Base-by-base conservation (phyloP, 1,140 invertebrate species). In the Onthophagus taurus region DNA sequence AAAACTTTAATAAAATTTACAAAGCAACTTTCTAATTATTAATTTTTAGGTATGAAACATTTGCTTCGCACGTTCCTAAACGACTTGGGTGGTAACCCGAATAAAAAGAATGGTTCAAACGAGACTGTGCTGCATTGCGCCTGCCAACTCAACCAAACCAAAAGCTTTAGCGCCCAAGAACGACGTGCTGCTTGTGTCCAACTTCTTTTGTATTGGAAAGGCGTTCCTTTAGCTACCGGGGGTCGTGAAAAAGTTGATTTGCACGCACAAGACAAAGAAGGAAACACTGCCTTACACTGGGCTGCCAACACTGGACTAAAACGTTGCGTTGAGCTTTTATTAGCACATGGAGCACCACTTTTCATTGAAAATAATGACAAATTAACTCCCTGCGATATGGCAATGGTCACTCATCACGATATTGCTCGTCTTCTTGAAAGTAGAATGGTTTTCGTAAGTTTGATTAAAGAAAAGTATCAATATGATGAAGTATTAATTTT, bases 391-490 rank as follows among this genome's bases (percentile, higher is more conserved):
- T 80, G 78, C 64, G 79, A 82, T 61, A 55, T 76, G 49, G 79
- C 80, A 4, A 75, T 78, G 58, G 64, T 63, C 39, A 67, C 71
- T 4, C 69, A 78, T 60, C 69, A 74, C 49, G 69, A 75, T 35
- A 77, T 83, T 47, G 78, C 79, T n/a, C 61, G 72, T 6, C 72
- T 74, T 52, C 57, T 83, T 9, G 80, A 83, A 60, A 77, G 76
- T 11, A 76, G 75, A 56, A 82, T 82, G 76, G 76, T 82, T 42
- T 82, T 83, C 66, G 77, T 78, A 65, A 76, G 76, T 70, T 45
- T 35, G 26, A 33, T 33, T 33, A 6, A 33, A 12, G 6, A 7
- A 6, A 12, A 6, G 5, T 33, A 12, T 14, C 31, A 8, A 33
- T 8, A 33, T 6, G 14, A 7, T 8, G 14, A 8, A 13, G 9